phyloP scores from a whole-genome alignment of 1,140 invertebrate genomes.

The Cotesia glomerata region DNA sequence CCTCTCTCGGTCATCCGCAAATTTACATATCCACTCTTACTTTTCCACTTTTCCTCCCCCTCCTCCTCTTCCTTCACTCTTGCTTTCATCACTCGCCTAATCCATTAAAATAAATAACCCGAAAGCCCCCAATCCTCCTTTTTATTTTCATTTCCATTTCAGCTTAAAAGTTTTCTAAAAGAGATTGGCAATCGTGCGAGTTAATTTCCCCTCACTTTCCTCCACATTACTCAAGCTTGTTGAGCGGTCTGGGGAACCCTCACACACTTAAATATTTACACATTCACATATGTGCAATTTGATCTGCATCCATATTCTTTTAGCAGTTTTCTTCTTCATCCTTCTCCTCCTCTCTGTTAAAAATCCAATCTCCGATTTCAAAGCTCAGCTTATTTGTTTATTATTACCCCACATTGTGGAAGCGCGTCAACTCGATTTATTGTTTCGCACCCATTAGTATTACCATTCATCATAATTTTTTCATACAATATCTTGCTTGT shows the following conservation, averaged over 20 bases:
- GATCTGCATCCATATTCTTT: background rate
- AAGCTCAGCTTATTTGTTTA: background rate
- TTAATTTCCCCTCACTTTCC: slow-evolving; percentile 28
- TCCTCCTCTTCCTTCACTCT: slow-evolving; percentile 12
- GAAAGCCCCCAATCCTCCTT: background rate
- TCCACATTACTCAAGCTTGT: slow-evolving; percentile 24
- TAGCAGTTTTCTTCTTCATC: background rate
- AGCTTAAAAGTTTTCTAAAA: background rate
- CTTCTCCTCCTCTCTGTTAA: background rate
- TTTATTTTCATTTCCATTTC: no score
- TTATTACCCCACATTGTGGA: slow-evolving; percentile 5
- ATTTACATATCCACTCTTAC: slow-evolving; percentile 46
- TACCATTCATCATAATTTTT: background rate
- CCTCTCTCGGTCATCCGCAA: slow-evolving; percentile 24
- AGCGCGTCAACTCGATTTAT: slow-evolving; percentile 22
- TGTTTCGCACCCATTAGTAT: slow-evolving; percentile 21
- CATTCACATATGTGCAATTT: slow-evolving; percentile 2
- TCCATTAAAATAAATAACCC: slow-evolving; percentile 26
- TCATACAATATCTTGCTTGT: background rate
- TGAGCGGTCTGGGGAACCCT: slow-evolving; percentile 14
- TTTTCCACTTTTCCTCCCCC: slow-evolving; percentile 19
- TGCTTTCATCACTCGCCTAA: slow-evolving; percentile 16
- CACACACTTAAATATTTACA: background rate
- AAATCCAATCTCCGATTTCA: background rate
- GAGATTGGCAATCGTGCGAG: slow-evolving; percentile 29